Base-by-base conservation (phyloP, 2,888 invertebrate species). In the Geophilus truncorum region DNA sequence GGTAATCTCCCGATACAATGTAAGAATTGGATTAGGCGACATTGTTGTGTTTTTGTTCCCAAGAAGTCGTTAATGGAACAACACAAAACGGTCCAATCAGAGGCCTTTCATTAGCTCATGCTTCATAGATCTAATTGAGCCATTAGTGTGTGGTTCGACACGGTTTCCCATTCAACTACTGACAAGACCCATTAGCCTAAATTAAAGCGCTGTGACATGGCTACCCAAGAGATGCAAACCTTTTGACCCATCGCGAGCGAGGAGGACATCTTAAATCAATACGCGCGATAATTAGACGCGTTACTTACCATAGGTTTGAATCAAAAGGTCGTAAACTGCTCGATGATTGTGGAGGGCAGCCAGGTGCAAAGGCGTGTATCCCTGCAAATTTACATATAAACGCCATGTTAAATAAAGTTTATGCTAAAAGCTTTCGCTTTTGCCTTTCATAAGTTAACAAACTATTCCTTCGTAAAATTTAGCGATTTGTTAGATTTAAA, bases 281-380 rank as follows among this genome's bases (percentile, higher is more conserved):
- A 23, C n/a, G n/a, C 18, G 21, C 23, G 15, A 62, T 62, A 62
- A 62, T 62, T 62, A 62, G 57, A 62, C 21, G 21, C 21, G 57
- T 77, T 36, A 90, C 92, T 92, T 90, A 97, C 97, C 93, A 87
- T 96, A 97, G 32, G 93, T 93, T 87, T 95, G 92, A 79, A 94
- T 92, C n/a, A 98, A 90, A 15, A 97, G 89, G 85, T 94, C 93
- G 87, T 93, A 96, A 80, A 96, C 92, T 81, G 94, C 92, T 85
- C 94, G 93, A 85, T 94, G 93, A 25, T 94, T 93, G 87, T 94
- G 95, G 87, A 96, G 95, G 88, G 95, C 94, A 0, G 97, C 96
- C 83, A 97, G 90, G 87, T 98, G 97, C 45, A 97, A 89, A 80
- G 97, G 93, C 82, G 97, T 97, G 87, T 97, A 97, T 28, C 97